These are phyloP conservation scores for Onychorhynchus coronatus DNA, from an alignment of 2,113 vertebrate genomes.

Conservation along the genomic window DNA sequence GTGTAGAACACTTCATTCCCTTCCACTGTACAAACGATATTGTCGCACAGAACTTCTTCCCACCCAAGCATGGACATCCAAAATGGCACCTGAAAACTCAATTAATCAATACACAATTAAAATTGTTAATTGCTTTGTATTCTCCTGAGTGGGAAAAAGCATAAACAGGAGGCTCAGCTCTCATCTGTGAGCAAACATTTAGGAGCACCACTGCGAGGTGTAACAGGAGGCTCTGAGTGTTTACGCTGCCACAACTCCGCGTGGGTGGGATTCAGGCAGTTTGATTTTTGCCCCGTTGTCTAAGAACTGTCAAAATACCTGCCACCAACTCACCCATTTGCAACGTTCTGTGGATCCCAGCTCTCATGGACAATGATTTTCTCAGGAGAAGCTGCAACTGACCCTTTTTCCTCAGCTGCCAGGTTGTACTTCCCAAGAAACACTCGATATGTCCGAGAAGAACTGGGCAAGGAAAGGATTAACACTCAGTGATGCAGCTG, in stretches of 20 bases:
- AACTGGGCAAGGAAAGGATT: background rate
- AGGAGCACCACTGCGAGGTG: background rate
- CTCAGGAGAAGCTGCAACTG: conserved; percentile 48
- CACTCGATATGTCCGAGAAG: conserved; percentile 72
- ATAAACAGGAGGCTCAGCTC: background rate
- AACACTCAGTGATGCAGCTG: background rate
- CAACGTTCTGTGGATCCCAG: conserved; percentile 63
- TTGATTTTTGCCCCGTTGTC: background rate
- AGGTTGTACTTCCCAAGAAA: conserved; percentile 82
- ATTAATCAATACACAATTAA: background rate
- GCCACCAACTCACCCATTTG: conserved; percentile 50
- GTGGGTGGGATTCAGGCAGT: background rate
- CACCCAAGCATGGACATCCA: background rate
- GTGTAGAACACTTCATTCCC: background rate
- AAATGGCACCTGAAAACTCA: background rate
- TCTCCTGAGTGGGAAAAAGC: background rate
- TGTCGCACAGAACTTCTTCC: background rate
- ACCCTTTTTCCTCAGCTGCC: conserved; percentile 53
- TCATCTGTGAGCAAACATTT: background rate
- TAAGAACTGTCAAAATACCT: background rate
- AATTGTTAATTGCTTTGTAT: background rate
- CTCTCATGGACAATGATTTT: conserved; percentile 75
- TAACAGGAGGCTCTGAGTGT: background rate
- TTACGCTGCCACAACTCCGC: background rate
- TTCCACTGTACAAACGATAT: background rate